Base-by-base conservation (phyloP, 2,888 invertebrate genomes). In the Cryptocheilus praepositus region DNA sequence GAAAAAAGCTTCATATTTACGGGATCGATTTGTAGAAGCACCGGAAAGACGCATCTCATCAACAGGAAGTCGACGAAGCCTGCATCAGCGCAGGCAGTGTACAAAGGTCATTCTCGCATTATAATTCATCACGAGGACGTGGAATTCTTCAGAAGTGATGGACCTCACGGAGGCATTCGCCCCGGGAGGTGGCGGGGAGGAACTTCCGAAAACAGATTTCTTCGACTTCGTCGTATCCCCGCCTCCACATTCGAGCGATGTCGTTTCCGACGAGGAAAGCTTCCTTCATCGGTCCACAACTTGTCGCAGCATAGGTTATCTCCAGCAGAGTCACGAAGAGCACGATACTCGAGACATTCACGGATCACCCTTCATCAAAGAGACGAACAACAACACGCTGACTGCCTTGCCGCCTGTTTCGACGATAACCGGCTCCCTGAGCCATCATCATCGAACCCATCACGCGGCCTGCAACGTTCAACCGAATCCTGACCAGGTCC, bases 161-260 rank as follows among this genome's bases (percentile, higher is more conserved):
- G 95, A 95, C 92, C 93, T 95, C 90, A 94, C 94, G 90, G 94
- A 95, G 91, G 91, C 93, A 81, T 93, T 93, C 89, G 91, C 93
- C 80, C 92, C 94, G 88, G 94, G 83, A 36, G 79, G 83, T 61
- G 81, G 81, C 58, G 81, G 80, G 51, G 85, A 95, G 89, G 95
- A 95, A 90, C 91, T 95, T 89, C 93, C 94, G 83, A 95, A 95
- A 90, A 94, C 95, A 80, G 95, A 95, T 90, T 95, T 95, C 91
- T 96, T 96, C 90, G 95, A 96, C 90, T 95, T 95, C 90, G 95
- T 95, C 73, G 95, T 95, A 61, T 94, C 95, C 55, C 94, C 95
- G 68, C 86, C 87, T 3, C 84, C 83, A 1, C 81, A 85, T 2
- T 62, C 84, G 3, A 75, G 82, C 46, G 81, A 81, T 45, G 94